phyloP scores from a whole-genome alignment of 2,113 vertebrate genomes.

The Spilogale gracilis region DNA sequence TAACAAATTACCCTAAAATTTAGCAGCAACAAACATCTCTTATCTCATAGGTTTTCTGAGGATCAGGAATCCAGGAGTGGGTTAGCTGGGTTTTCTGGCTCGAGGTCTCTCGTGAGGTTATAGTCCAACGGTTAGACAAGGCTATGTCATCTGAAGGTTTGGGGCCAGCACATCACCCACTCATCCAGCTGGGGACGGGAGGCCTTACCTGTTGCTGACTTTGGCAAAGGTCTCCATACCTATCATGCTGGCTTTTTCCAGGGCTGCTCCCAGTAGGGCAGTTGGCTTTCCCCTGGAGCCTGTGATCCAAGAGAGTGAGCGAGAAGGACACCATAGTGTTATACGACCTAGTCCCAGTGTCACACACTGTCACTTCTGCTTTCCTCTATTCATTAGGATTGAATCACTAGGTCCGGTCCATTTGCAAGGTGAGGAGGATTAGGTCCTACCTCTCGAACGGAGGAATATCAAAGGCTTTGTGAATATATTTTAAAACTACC shows the following conservation, averaged over 20 bases:
- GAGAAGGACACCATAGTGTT: neutral
- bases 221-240: neutral
- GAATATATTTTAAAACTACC: neutral
- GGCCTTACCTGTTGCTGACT: neutral
- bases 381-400: neutral
- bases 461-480: neutral
- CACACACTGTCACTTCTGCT: neutral
- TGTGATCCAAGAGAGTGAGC: neutral
- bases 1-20: neutral
- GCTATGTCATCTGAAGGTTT: neutral
- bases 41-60: neutral
- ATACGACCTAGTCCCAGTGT: neutral
- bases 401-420: neutral
- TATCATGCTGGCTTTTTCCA: neutral
- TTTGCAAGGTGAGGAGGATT: neutral
- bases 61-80: neutral
- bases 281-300: neutral
- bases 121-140: neutral
- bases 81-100: neutral
- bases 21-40: neutral
- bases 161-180: accelerated
- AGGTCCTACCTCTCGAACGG: neutral
- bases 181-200: accelerated
- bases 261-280: too few species aligned
- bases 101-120: neutral